Evolutionary conservation across 2,888 invertebrate species (phyloP).

Genomic region (Leptinotarsa peninsularis): DNA sequence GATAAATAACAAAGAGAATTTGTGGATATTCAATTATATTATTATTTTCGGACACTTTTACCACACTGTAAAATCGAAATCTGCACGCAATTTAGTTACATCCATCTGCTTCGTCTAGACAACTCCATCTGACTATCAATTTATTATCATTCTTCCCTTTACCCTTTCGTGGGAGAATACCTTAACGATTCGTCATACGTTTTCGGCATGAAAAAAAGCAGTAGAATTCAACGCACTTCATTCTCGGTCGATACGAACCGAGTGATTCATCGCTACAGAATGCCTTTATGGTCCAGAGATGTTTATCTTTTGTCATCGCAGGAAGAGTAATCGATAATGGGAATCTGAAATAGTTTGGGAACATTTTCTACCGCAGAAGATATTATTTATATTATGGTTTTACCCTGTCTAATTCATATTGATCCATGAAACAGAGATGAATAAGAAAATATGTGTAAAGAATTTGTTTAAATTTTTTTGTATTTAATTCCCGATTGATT

Average conservation of each 20-base stretch:
- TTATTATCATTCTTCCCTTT: neutral
- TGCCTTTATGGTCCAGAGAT: constrained; percentile 1
- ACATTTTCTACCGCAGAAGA: neutral
- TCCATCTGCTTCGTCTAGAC: constrained; percentile 4
- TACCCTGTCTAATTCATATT: too few species aligned
- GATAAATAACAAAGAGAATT: too few species aligned
- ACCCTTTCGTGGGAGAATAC: constrained; percentile 11
- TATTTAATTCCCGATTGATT: too few species aligned
- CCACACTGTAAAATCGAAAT: neutral
- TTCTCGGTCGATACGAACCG: neutral
- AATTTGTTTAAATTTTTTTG: too few species aligned
- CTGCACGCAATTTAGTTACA: neutral
- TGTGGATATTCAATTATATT: too few species aligned
- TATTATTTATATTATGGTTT: neutral
- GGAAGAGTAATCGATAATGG: neutral
- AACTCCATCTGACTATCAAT: neutral
- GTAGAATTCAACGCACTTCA: neutral
- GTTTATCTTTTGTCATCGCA: neutral
- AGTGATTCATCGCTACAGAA: neutral
- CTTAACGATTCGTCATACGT: constrained; percentile 2
- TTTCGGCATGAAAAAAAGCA: neutral
- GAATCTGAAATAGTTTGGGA: neutral
- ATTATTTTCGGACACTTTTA: neutral
- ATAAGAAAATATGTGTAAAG: too few species aligned
- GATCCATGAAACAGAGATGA: too few species aligned